Conservation (phyloP, 1,140 invertebrate genomes). For the Notospermus geniculatus region DNA sequence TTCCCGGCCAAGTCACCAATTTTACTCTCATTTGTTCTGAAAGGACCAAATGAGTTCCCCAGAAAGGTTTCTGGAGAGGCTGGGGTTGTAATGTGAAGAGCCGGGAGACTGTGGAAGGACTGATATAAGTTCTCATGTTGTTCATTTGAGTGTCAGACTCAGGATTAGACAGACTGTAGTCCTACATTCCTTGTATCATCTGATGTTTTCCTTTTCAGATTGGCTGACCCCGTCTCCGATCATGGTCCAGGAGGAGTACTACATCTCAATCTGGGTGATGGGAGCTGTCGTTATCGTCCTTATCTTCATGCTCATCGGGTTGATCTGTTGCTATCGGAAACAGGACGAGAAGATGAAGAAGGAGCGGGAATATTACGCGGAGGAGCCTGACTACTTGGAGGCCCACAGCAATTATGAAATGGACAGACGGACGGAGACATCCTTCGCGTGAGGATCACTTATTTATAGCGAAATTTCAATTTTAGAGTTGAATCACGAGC, state of each 20-base stretch:
- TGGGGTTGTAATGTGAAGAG: no score
- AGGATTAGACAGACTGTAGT: no score
- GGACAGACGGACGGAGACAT: conserved; percentile 3
- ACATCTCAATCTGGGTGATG: conserved; percentile 1
- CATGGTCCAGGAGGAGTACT: conserved; percentile 1
- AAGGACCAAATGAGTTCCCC: no score
- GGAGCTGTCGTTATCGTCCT: neutral
- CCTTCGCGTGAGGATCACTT: neutral
- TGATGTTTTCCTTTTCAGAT: neutral
- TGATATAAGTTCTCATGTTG: no score
- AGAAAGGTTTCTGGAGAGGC: no score
- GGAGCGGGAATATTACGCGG: neutral
- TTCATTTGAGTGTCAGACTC: no score
- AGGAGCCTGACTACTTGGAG: neutral
- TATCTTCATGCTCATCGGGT: neutral
- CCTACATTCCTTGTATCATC: neutral
- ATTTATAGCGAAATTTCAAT: no score
- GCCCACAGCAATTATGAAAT: neutral
- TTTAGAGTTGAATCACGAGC: neutral
- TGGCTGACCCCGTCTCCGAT: neutral
- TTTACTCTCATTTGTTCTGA: no score
- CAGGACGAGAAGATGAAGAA: neutral
- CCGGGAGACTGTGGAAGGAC: no score
- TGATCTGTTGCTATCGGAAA: neutral
- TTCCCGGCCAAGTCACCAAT: no score